Evolutionary conservation across 2,797 vertebrate species (phyloP).

Genomic region (Chelonia mydas): DNA sequence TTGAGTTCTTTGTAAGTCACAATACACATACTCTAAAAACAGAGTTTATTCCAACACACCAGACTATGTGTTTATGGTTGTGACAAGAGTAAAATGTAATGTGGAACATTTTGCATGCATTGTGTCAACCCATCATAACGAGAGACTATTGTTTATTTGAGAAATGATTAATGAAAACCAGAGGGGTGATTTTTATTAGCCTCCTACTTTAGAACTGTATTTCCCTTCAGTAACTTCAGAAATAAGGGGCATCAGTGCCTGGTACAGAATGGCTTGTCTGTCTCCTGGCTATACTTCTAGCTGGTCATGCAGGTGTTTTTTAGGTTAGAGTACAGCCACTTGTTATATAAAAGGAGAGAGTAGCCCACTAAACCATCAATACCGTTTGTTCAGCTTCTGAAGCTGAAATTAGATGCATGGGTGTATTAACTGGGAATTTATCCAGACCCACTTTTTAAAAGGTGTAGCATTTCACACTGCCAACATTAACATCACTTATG

Average conservation of each 20-base stretch:
- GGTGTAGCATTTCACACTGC: slow-evolving; percentile 20
- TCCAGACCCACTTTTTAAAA: slow-evolving; percentile 44
- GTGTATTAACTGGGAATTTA: slow-evolving; percentile 44
- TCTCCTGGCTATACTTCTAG: neutral
- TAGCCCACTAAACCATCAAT: neutral
- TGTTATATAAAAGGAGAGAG: neutral
- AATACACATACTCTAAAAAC: too few relatives aligned
- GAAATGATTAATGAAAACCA: slow-evolving; percentile 3
- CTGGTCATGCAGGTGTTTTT: neutral
- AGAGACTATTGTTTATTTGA: neutral
- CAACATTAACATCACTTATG: neutral
- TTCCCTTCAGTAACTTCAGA: slow-evolving; percentile 38
- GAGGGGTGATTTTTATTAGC: neutral
- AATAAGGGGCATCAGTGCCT: neutral
- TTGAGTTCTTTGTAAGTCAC: neutral
- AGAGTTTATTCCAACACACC: slow-evolving; percentile 8
- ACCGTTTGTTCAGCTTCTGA: slow-evolving; percentile 3
- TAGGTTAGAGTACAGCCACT: slow-evolving; percentile 32
- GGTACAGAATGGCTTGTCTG: neutral
- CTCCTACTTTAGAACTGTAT: neutral
- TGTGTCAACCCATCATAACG: slow-evolving; percentile 14
- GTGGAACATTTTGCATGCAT: neutral
- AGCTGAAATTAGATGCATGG: slow-evolving; percentile 55
- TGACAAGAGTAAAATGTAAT: neutral
- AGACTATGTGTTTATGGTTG: neutral